Conservation (phyloP, 2,888 invertebrate species). For the Aphodius granarius region DNA sequence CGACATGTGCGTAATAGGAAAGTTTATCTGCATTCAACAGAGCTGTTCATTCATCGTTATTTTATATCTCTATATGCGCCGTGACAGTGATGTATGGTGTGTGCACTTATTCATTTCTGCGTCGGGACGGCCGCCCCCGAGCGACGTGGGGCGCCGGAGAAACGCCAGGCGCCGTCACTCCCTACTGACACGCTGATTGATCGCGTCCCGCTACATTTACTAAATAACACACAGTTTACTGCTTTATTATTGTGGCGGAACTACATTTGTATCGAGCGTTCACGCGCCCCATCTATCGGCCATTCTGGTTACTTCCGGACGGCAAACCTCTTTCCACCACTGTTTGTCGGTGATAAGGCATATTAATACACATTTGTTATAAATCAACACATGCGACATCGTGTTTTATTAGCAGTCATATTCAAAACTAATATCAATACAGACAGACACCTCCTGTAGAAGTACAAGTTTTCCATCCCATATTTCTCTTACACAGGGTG, state of each 20-base stretch:
- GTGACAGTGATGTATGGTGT: conserved; percentile 56
- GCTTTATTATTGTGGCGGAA: conserved; percentile 47
- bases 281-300: background rate
- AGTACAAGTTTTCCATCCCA: no score
- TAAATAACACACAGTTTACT: conserved; percentile 52
- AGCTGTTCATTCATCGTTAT: conserved; percentile 55
- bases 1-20: conserved; percentile 54
- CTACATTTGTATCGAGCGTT: background rate
- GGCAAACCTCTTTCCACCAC: background rate
- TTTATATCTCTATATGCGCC: conserved; percentile 55
- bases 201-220: conserved; percentile 51
- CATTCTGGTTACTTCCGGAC: background rate
- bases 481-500: no score
- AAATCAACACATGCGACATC: no score
- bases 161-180: conserved; percentile 48
- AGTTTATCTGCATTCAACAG: conserved; percentile 55
- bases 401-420: no score
- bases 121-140: conserved; percentile 35
- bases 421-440: no score
- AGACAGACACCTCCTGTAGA: no score
- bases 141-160: conserved; percentile 44
- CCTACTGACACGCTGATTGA: conserved; percentile 53
- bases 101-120: conserved; percentile 54
- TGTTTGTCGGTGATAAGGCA: no score
- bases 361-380: no score